Conservation (phyloP, 2,113 vertebrate species). For the Rhombomys opimus region DNA sequence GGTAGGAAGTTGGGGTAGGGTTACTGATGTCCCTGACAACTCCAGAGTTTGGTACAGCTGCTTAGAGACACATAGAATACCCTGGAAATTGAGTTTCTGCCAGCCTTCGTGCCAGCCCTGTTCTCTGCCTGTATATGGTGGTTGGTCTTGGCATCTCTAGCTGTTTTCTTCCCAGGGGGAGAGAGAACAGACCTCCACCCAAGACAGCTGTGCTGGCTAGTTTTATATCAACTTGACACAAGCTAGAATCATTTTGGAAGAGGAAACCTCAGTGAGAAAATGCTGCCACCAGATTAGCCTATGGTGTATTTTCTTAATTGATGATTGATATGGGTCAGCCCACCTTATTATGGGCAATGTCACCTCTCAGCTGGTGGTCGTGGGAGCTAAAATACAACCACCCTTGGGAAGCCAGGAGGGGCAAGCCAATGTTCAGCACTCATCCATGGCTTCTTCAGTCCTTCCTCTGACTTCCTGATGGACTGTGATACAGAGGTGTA, state of each 20-base stretch:
- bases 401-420: background rate
- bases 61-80: conserved; percentile 52
- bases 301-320: background rate
- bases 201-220: background rate
- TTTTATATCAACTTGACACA: background rate
- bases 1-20: background rate
- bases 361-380: background rate
- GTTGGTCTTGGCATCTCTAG: background rate
- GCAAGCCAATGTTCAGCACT: background rate
- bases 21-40: conserved; percentile 33
- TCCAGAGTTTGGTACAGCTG: conserved; percentile 37
- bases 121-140: conserved; percentile 14
- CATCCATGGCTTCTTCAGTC: background rate
- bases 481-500: background rate
- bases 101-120: background rate
- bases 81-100: background rate
- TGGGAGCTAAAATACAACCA: no score
- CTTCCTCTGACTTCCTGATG: background rate
- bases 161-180: background rate
- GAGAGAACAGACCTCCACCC: background rate
- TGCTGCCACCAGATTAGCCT: background rate
- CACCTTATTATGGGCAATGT: background rate
- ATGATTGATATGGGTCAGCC: background rate
- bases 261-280: background rate
- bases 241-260: background rate